Evolutionary conservation across 1,140 invertebrate genomes (phyloP).

Genomic region (Anagrus nilaparvatae): DNA sequence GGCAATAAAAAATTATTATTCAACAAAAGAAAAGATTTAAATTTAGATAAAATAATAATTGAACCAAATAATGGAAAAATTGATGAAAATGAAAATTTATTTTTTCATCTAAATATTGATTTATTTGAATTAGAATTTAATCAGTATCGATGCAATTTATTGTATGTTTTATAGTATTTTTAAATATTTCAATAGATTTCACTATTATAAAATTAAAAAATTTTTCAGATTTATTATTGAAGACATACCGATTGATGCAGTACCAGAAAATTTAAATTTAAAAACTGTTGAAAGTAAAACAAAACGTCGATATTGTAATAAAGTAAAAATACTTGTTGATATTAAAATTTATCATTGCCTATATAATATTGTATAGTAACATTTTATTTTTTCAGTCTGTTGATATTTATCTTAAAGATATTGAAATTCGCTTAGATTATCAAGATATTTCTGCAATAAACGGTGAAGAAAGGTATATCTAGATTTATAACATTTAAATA

Average conservation of each 20-base stretch:
- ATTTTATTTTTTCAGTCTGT: conserved; percentile 13
- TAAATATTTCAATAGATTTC: background rate
- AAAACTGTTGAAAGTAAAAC: background rate
- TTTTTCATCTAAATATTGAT: conserved; percentile 16
- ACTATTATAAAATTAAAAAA: background rate
- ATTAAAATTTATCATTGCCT: background rate
- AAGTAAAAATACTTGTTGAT: conserved; percentile 12
- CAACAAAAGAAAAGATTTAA: conserved; percentile 10
- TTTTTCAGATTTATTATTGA: conserved; percentile 20
- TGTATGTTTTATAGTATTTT: conserved; percentile 13
- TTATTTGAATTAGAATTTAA: conserved; percentile 6
- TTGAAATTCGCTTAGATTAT: conserved; percentile 14
- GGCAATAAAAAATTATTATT: background rate
- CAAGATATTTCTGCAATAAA: background rate
- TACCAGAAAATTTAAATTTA: conserved; percentile 12
- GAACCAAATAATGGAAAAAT: conserved; percentile 18
- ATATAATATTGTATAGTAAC: too few relatives aligned
- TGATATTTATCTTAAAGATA: conserved; percentile 16
- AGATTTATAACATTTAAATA: too few relatives aligned
- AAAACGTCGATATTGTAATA: conserved; percentile 13
- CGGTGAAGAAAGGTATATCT: too few relatives aligned
- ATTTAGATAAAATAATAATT: conserved; percentile 12
- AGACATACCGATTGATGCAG: conserved; percentile 20
- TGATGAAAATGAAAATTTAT: conserved; percentile 3
- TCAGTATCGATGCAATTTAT: conserved; percentile 17